Conservation (phyloP, 2,888 invertebrate genomes). For the Vanessa cardui region DNA sequence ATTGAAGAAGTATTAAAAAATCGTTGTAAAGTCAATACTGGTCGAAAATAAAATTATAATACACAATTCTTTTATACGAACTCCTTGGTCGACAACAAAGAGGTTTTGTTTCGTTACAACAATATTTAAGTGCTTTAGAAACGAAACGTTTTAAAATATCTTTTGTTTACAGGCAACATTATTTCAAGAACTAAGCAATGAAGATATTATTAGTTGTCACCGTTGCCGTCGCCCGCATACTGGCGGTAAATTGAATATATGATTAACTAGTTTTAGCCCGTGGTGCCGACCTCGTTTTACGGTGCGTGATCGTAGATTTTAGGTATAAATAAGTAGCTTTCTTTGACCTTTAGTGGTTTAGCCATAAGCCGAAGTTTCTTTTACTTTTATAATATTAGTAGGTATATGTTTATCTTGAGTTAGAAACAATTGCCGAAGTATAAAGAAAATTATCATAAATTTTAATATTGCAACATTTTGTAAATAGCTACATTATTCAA, state of each 20-base stretch:
- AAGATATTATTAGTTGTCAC: neutral
- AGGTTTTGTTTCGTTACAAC: slow-evolving; percentile 2
- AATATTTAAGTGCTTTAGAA: slow-evolving; percentile 5
- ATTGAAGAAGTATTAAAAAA: neutral
- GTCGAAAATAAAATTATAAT: neutral
- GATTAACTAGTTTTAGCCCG: too few species aligned
- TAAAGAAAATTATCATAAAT: too few species aligned
- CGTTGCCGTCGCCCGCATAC: neutral
- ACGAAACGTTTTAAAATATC: neutral
- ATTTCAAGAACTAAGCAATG: neutral
- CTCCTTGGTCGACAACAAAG: neutral
- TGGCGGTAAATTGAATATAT: too few species aligned
- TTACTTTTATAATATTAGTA: too few species aligned
- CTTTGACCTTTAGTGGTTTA: too few species aligned
- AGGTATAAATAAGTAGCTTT: too few species aligned
- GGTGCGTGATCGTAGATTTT: too few species aligned
- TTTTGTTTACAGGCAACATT: slow-evolving; percentile 5
- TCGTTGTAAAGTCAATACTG: slow-evolving; percentile 1
- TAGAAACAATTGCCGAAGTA: too few species aligned
- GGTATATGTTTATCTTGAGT: too few species aligned
- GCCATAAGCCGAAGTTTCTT: too few species aligned
- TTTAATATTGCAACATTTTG: too few species aligned
- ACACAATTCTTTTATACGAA: slow-evolving; percentile 5
- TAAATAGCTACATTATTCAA: neutral
- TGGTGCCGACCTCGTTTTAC: too few species aligned